Conservation (phyloP, 2,113 vertebrate genomes). For the Trogon surrucura region DNA sequence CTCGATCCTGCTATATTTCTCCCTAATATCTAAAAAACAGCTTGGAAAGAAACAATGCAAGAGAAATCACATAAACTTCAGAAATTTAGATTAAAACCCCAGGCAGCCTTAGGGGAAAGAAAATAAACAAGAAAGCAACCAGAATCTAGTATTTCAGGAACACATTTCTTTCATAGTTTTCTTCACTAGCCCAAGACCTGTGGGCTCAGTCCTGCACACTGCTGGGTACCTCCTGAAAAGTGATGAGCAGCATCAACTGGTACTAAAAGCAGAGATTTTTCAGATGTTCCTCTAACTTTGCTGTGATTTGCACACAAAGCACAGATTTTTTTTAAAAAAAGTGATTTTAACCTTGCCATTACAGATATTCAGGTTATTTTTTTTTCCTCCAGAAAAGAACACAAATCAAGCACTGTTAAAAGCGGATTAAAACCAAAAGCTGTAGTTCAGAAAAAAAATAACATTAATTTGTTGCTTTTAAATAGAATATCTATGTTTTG, state of each 20-base stretch:
- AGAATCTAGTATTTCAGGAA: not conserved
- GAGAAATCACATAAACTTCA: not conserved
- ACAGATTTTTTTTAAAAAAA: not conserved
- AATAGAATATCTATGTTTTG: not conserved
- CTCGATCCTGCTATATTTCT: not conserved
- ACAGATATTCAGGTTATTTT: not conserved
- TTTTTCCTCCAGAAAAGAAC: not conserved
- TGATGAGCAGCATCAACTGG: not conserved
- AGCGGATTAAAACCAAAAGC: not conserved
- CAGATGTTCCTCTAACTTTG: not conserved
- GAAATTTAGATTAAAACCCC: not conserved
- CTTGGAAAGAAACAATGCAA: conserved; percentile 46
- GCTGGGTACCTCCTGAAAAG: not conserved
- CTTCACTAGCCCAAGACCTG: not conserved
- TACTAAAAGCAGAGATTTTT: not conserved
- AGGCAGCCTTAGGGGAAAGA: not conserved
- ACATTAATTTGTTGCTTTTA: not conserved
- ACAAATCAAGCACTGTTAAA: not conserved
- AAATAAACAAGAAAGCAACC: not conserved
- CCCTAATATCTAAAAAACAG: not conserved
- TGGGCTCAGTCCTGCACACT: not conserved
- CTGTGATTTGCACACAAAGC: not conserved
- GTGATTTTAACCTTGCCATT: not conserved
- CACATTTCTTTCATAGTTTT: not conserved
- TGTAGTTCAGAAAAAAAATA: not conserved